phyloP scores from a whole-genome alignment of 2,888 invertebrate genomes.

The Agonopterix heracliana region DNA sequence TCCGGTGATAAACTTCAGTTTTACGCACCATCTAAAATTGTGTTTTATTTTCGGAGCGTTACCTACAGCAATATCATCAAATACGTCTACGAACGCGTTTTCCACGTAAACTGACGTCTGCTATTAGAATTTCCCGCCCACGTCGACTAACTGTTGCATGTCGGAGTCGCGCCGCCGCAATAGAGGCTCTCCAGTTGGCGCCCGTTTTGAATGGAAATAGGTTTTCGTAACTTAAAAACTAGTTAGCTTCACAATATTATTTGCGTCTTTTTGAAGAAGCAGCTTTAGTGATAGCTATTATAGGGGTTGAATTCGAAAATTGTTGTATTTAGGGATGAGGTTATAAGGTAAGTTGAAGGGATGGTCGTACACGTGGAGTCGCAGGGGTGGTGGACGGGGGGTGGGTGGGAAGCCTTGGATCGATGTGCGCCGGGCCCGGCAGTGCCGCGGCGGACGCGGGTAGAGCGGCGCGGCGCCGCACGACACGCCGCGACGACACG shows the following conservation, averaged over 20 bases:
- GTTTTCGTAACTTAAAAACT: background rate
- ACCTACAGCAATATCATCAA: slow-evolving; percentile 30
- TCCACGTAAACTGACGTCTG: slow-evolving; percentile 41
- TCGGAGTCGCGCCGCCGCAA: slow-evolving; percentile 59
- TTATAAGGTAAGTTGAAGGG: slow-evolving; percentile 23
- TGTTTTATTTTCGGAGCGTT: slow-evolving; percentile 56
- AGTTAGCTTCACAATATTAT: background rate
- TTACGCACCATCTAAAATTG: slow-evolving; percentile 56
- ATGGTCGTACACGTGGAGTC: slow-evolving; percentile 41
- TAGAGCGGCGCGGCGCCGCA: slow-evolving; percentile 66
- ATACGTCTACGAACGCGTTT: slow-evolving; percentile 32
- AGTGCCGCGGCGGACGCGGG: slow-evolving; percentile 70
- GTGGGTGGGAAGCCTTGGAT: slow-evolving; percentile 40
- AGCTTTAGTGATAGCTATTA: background rate
- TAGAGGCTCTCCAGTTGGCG: slow-evolving; percentile 25
- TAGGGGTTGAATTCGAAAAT: background rate
- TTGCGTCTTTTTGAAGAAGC: background rate
- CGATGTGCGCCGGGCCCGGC: slow-evolving; percentile 46
- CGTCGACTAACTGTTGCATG: slow-evolving; percentile 65
- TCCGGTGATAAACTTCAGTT: slow-evolving; percentile 44
- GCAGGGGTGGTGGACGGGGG: slow-evolving; percentile 25
- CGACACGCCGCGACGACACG: slow-evolving; percentile 48
- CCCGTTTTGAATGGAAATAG: slow-evolving; percentile 31
- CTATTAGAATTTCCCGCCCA: slow-evolving; percentile 62
- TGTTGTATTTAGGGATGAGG: slow-evolving; percentile 1